Evolutionary conservation across 2,113 vertebrate genomes (phyloP).

Genomic region (Dicaeum eximium): DNA sequence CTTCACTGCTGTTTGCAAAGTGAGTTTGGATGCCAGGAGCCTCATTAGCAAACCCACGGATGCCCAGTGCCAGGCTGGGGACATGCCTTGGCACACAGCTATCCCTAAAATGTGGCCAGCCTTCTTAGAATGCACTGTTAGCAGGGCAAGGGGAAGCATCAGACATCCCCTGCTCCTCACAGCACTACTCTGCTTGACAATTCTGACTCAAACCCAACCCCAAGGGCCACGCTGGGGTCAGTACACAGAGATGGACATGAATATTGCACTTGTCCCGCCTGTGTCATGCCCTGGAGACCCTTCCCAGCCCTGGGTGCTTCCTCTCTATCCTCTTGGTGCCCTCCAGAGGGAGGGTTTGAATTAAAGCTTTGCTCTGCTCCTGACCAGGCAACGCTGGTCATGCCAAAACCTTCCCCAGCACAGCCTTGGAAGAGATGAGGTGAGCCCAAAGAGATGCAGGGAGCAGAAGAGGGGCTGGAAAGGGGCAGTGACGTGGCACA

Average conservation of each 20-base stretch:
- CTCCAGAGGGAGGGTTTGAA: not conserved
- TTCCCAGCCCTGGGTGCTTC: not conserved
- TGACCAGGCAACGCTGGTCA: fast-evolving
- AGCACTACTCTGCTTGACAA: not conserved
- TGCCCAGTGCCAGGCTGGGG: not conserved
- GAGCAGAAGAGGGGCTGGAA: not conserved
- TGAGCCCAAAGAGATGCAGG: not conserved
- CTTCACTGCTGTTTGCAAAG: not conserved
- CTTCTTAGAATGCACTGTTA: fast-evolving
- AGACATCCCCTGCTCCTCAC: not conserved
- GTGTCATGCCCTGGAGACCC: not conserved
- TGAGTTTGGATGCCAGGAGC: not conserved
- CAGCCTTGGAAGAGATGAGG: not conserved
- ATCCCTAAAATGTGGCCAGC: not conserved
- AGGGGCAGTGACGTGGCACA: not conserved
- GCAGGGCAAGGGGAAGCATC: not conserved
- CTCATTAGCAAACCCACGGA: not conserved
- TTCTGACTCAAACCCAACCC: not conserved
- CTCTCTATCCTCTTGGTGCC: not conserved
- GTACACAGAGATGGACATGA: not conserved
- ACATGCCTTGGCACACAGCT: not conserved
- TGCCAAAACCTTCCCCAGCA: not conserved
- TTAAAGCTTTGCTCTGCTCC: not conserved
- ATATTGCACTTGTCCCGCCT: constrained; percentile 11
- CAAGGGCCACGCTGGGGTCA: not conserved